Evolutionary conservation across 92 coral and sea anemone genomes (phyloP), one percentile per base, ranked within the genome.

Genomic region (Actinernus sp.): DNA sequence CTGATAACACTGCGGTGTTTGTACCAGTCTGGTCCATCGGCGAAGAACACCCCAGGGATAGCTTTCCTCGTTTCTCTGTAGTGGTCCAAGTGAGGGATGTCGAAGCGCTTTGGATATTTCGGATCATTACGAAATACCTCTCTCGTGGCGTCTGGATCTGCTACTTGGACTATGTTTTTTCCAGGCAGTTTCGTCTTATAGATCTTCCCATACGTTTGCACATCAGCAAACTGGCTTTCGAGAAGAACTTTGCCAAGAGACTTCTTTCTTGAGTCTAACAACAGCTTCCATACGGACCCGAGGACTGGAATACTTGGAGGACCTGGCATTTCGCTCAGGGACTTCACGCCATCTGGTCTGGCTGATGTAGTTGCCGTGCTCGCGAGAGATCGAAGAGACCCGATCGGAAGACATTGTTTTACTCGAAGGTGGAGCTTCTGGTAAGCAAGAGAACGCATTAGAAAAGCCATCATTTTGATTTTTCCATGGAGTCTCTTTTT

Each of bases 21-120:
- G 55, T 76, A 52, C 97, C 97, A 90, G 8, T 76, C 74, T 12
- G 53, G 55, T 2, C 73, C 81, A 28, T 81, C 64, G 31, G 50
- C 65, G 52, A 80, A 87, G 57, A 81, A 55, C 28, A 74, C 67
- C 12, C 93, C 88, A 22, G 67, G 54, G 16, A 41, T 55, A 22
- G 73, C 75, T 25, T 74, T 69, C 21, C 58, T 63, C 10, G 55
- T 62, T 51, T 58, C 56, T 33, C 68, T 50, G 68, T 74, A 87
- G 76, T 87, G 28, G 14, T 73, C 33, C 39, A 63, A 32, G 11
- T 63, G 51, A 2, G 93, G 93, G 40, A 29, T 74, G 7, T 69
- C 85, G n/a, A 76, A 61, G 10, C 84, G 68, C 47, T 43, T 46
- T 3, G 93, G 88, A 37, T 44, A 61, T 14, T 37, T 71, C 2